A percentile compares a stretch with the other conserved stretches of the same genome.
Evolutionary conservation across 2,888 invertebrate genomes (phyloP).

Genomic region (Selenia dentaria): DNA sequence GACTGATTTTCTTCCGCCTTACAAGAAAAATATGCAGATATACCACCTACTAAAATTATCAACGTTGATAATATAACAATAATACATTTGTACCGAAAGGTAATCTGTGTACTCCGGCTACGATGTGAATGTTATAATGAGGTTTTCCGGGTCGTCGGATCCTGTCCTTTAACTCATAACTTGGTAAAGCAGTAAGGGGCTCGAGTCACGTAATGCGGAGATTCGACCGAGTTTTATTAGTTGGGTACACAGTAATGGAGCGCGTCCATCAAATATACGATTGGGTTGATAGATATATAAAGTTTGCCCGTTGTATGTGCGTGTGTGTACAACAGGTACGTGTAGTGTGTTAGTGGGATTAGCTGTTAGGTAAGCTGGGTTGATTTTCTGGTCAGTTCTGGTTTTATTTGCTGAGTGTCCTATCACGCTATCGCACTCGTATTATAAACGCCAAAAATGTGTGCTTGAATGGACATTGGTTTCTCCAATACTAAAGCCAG

Average conservation of each 20-base stretch:
- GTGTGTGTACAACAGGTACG: neutral
- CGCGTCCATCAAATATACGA: constrained; percentile 12
- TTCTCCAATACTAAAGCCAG: no score
- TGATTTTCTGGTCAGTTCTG: no score
- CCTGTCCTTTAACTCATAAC: constrained; percentile 9
- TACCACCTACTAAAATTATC: no score
- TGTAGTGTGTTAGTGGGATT: neutral
- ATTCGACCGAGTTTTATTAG: constrained; percentile 45
- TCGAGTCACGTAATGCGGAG: constrained; percentile 43
- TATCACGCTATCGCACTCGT: no score
- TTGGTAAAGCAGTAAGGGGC: constrained; percentile 27
- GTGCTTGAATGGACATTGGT: no score
- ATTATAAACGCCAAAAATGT: no score
- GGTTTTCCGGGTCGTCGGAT: constrained; percentile 28
- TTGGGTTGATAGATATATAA: neutral
- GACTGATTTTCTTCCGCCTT: no score
- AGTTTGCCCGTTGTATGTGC: neutral
- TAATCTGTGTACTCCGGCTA: neutral
- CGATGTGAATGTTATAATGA: constrained; percentile 13
- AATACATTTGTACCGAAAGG: no score
- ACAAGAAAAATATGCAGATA: no score
- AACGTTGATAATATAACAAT: no score
- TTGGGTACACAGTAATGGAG: constrained; percentile 21
- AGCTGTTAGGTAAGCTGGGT: neutral
- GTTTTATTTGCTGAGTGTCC: no score